A percentile compares a stretch with the other conserved stretches of the same genome.
phyloP scores from a whole-genome alignment of 2,113 vertebrate species.

The Gnathonemus echidnorhynchus region DNA sequence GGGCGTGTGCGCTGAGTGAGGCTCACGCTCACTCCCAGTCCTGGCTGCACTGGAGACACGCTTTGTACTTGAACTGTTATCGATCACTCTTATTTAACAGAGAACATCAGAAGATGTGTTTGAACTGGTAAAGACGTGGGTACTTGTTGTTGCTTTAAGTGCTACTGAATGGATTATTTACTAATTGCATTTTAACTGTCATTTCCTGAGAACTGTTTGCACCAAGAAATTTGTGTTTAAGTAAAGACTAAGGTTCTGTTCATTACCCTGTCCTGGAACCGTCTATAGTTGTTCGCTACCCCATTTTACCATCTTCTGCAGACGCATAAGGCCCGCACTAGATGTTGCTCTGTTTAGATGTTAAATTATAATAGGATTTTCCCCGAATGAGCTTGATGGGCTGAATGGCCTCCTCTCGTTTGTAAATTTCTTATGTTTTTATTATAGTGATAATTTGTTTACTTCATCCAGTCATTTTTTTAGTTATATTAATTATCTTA shows the following conservation, averaged over 20 bases:
- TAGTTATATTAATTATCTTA: neutral
- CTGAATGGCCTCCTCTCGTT: too few species aligned
- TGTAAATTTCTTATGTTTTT: too few species aligned
- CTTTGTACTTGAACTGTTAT: conserved; percentile 57
- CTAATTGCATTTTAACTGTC: conserved; percentile 28
- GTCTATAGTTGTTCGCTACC: neutral
- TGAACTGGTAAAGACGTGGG: conserved; percentile 34
- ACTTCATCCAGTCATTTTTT: neutral
- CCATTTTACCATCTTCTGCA: conserved; percentile 9
- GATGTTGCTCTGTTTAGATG: neutral
- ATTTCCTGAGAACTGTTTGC: conserved; percentile 28
- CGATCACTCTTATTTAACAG: conserved; percentile 42
- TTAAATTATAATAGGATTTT: neutral
- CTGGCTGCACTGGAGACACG: conserved; percentile 29
- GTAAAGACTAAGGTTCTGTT: conserved; percentile 31
- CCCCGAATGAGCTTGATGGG: too few species aligned
- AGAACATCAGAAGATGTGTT: conserved; percentile 51
- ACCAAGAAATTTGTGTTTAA: conserved; percentile 52
- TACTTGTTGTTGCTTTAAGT: conserved; percentile 22
- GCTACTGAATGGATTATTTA: conserved; percentile 23
- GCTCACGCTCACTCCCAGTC: neutral
- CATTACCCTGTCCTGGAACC: conserved; percentile 1
- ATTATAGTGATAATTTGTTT: neutral
- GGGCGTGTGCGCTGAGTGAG: neutral
- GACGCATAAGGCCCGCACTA: neutral